Evolutionary conservation across 2,113 vertebrate species (phyloP), one percentile per base, ranked within the genome.

Genomic region (Cathartes aura): DNA sequence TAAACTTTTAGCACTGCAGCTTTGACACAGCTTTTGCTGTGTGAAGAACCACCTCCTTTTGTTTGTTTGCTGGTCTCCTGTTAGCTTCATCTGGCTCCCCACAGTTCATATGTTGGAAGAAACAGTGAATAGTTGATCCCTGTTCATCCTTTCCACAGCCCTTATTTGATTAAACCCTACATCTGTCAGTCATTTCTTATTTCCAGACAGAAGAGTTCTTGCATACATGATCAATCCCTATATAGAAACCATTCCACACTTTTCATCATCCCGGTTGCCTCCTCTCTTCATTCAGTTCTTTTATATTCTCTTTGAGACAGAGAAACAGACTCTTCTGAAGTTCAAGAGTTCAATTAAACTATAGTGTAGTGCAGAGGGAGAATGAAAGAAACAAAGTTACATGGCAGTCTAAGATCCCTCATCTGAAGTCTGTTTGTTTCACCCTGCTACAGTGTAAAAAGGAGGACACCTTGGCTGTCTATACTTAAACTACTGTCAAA

Each of bases 191-290:
- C 32, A 48, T 40, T 93, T 45, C 55, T 40, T 53, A 87, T 40
- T 9, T 87, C n/a, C 38, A 82, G 42, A 55, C 13, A 45, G 64
- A 87, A 79, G 29, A 74, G 56, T 27, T 82, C 52, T 63, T 48
- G 36, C 59, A 62, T 3, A 45, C 8, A 8, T 8, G 15, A 64
- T 24, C 45, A 64, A 15, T 26, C 2, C 21, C 15, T 1, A 1
- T 2, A 76, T 0, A 63, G 50, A 89, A 94, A 84, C 6, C 0
- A 1, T 30, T 40, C 11, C 5, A 7, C 22, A 11, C 9, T 68
- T 83, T 87, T 74, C 36, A 58, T 30, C 36, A 47, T n/a, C 29
- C 24, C 21, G 74, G 24, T 48, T 82, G 62, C 36, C 53, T 36
- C 70, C 47, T 82, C 36, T 22, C 18, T 81, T 90, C 21, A 38